Evolutionary conservation across 53 echinoderm and acorn worm species (phyloP).

Genomic region (Actinopyga echinites): DNA sequence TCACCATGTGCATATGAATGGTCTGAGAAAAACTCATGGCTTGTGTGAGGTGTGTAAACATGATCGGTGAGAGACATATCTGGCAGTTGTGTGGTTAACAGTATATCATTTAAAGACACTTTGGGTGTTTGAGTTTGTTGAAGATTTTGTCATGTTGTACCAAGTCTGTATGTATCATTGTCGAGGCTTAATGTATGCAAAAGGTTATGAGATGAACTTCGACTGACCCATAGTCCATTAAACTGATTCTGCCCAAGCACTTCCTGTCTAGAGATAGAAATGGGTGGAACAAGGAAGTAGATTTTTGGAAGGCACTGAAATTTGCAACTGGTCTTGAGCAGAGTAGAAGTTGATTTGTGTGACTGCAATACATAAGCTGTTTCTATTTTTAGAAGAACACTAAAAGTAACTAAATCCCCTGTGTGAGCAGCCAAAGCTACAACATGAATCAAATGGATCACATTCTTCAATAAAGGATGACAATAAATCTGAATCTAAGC

Average conservation of each 20-base stretch:
- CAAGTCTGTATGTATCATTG: background rate
- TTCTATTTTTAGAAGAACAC: background rate
- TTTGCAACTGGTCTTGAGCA: background rate
- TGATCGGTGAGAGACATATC: background rate
- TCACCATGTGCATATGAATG: too few relatives aligned
- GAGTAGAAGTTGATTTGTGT: background rate
- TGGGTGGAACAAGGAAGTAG: background rate
- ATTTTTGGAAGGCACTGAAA: background rate
- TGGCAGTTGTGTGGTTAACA: background rate
- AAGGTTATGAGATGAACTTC: background rate
- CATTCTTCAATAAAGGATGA: background rate
- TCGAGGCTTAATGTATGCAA: background rate
- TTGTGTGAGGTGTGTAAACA: background rate
- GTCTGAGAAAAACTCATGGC: too few relatives aligned
- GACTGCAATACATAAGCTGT: background rate
- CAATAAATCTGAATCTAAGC: background rate
- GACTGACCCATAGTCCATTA: background rate
- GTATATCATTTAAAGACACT: background rate
- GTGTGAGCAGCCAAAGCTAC: background rate
- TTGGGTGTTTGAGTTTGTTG: background rate
- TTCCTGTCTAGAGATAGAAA: background rate
- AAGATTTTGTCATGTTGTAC: background rate
- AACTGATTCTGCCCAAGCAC: background rate
- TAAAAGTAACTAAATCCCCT: background rate
- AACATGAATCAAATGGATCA: background rate